Base-by-base conservation (phyloP, 2,888 invertebrate genomes). In the Xylota segnis region DNA sequence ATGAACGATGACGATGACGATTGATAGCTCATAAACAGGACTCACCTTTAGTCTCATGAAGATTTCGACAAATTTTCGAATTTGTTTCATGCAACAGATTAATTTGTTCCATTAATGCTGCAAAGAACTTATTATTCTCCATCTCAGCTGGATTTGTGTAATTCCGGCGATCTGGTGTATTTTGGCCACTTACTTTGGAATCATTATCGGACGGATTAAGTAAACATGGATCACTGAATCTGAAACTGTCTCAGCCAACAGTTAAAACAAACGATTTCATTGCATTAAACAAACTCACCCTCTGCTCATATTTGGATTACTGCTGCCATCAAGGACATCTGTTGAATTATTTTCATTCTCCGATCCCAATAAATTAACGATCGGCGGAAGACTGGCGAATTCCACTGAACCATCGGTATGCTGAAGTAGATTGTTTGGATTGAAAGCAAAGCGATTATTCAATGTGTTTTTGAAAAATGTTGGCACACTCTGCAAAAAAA, bases 21-120 rank as follows among this genome's bases (percentile, higher is more conserved):
- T 4, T 56, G 27, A 10, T 37, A 29, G 5, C 40, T 5, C 7
- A 16, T 1, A 9, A 16, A 14, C 27, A 14, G 58, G 37, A 89
- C 90, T 92, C 93, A 93, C 95, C 94, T 93, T 95, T 95, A 77
- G 96, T 94, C 89, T 96, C 95, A 89, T 95, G 94, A 88, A 96
- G 93, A 90, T 96, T 96, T 90, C 95, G 94, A 89, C 94, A 95
- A 90, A 96, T 93, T 93, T 95, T 95, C 88, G 95, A 94, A 92
- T 96, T 96, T 76, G 94, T 94, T 88, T 95, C 94, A 90, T 96
- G 96, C 88, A 96, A 90, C 71, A 94, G 91, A 89, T 94, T 93
- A 88, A 96, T 95, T 93, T 96, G 96, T 89, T 96, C 96, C 87
- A 96, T 94, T 37, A 96, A 93, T 79, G 95, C 91, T 9, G 90